A percentile compares a stretch with the other conserved stretches of the same genome.
These are phyloP conservation scores for Hyperoplus lanceolatus DNA, from an alignment of 2,797 vertebrate species.

Conservation along the genomic window DNA sequence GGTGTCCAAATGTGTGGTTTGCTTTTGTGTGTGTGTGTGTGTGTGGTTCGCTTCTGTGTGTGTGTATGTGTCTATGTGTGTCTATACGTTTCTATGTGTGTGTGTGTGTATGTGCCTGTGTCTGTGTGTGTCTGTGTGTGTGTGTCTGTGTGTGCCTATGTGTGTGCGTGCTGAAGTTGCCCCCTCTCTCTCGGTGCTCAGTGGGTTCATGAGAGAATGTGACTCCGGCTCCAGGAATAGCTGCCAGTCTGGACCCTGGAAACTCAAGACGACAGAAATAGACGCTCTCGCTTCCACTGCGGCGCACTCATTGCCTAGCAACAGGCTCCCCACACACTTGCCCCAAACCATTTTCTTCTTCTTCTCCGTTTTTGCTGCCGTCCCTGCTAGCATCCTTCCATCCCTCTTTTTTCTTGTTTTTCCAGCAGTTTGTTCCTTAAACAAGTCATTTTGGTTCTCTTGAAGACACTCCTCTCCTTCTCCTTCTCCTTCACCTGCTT, in stretches of 20 bases:
- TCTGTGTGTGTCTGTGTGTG: conserved; percentile 12
- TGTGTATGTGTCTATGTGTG: conserved; percentile 19
- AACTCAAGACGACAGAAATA: conserved; percentile 88
- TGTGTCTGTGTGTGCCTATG: conserved; percentile 23
- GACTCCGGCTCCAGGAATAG: conserved; percentile 88
- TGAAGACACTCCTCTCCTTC: conserved; percentile 5
- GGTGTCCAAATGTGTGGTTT: conserved; percentile 42
- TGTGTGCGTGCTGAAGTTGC: not conserved
- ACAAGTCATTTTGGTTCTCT: conserved; percentile 43
- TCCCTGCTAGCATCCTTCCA: conserved; percentile 45
- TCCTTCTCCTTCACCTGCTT: not conserved
- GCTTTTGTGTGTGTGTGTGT: conserved; percentile 37
- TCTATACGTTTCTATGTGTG: not conserved
- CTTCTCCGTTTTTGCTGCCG: conserved; percentile 54
- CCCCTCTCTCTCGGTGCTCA: conserved; percentile 51
- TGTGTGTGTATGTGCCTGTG: conserved; percentile 29
- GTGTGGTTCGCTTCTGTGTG: not conserved
- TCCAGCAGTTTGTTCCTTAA: conserved; percentile 18
- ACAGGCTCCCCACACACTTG: conserved; percentile 85
- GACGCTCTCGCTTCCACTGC: conserved; percentile 81
- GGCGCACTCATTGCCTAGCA: conserved; percentile 85
- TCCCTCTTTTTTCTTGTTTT: conserved; percentile 23
- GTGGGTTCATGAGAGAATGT: conserved; percentile 83
- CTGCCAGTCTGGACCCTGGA: conserved; percentile 88
- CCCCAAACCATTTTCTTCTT: conserved; percentile 78